These are phyloP conservation scores for Mormyrops boulengeri DNA, from an alignment of 2,797 vertebrate genomes.

Conservation along the genomic window DNA sequence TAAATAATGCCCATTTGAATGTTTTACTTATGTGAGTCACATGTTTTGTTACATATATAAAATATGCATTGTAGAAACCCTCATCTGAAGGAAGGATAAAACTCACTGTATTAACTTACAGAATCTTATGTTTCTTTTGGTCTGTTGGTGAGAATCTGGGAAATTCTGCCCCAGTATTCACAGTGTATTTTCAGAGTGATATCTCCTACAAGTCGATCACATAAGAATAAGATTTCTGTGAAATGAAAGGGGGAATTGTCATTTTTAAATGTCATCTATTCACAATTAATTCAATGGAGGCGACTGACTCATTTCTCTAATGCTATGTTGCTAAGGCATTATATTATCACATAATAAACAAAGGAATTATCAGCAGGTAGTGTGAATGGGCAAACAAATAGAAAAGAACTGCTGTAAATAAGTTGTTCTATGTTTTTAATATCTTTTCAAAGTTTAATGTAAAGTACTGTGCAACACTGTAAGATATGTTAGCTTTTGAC, in stretches of 20 bases:
- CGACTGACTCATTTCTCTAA: not conserved
- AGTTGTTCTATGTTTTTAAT: not conserved
- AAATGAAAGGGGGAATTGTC: not conserved
- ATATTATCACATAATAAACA: not conserved
- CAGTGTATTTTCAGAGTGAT: not conserved
- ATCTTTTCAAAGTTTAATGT: not conserved
- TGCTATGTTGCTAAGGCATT: not conserved
- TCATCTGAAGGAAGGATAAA: not conserved
- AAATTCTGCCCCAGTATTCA: not conserved
- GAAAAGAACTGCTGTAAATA: not conserved
- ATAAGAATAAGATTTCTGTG: not conserved
- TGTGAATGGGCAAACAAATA: not conserved
- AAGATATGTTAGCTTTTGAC: not conserved
- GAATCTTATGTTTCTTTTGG: not conserved
- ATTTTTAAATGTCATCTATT: not conserved
- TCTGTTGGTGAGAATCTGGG: not conserved
- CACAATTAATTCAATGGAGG: not conserved
- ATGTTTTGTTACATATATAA: not conserved
- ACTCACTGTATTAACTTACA: not conserved
- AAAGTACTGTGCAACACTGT: not conserved
- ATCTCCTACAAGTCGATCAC: not conserved
- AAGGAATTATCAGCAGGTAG: not conserved
- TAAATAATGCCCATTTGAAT: not conserved
- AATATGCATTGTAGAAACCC: not conserved
- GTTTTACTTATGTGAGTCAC: not conserved